Base-by-base conservation (phyloP, 1,140 invertebrate species). In the Mycetomoellerius zeteki region DNA sequence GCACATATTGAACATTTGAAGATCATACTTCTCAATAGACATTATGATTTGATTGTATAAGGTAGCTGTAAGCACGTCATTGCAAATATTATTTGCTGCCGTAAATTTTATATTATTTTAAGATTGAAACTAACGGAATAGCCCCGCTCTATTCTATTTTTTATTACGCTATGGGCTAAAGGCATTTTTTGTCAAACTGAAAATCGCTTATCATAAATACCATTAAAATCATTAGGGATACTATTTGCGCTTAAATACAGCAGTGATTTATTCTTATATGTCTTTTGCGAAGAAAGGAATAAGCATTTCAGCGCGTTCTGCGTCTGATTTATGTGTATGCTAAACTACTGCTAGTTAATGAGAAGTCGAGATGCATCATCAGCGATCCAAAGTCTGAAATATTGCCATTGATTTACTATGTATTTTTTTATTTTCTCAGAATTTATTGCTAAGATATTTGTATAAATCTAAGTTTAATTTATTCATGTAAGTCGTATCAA, bases 301-400 rank as follows among this genome's bases (percentile, higher is more conserved):
- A 14, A 33, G 50, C 16, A 1, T 73, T 73, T 37, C 5, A 33
- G 33, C 10, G 3, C 21, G n/a, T 7, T 60, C 72, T 21, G 12
- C n/a, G 14, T 24, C 54, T 60, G 19, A 24, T 43, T 60, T 24
- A 12, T 14, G 10, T 62, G 24, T 12, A 14, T 7, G 19, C 27
- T 73, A 54, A 73, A 73, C 19, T 64, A 77, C 21, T 43, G 47
- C 21, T 43, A 64, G 21, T 21, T 69, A 27, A 50, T 0, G 37
- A 43, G 65, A 43, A n/a, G 3, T 65, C 30, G 16, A 2, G 6
- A 62, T 30, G 7, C 5, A 33, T 19, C 16, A 64, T 64, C 16
- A 65, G 19, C 19, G n/a, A 47, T 16, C 16, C 21, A 24, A 24
- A 21, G 8, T 24, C 14, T 27, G 4, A 10, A 43, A 60, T 19